Evolutionary conservation across 2,888 invertebrate genomes (phyloP), one percentile per base, ranked within the genome.

Genomic region (Anoplius nigerrimus): DNA sequence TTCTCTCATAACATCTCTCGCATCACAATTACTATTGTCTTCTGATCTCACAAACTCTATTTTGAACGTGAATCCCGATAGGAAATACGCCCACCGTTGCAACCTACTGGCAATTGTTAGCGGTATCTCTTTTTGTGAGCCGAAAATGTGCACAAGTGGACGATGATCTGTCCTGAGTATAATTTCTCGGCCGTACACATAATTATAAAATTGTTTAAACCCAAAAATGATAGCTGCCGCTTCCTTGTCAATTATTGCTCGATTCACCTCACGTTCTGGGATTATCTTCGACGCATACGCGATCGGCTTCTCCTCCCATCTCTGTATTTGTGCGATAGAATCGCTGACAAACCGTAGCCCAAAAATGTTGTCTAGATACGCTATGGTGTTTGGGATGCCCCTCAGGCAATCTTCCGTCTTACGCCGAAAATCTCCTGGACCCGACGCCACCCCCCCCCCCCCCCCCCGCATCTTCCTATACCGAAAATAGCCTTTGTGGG

Each of bases 231-330:
- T 72, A 0, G 68, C 72, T 34, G 48, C 63, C 0, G 75, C 74
- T 46, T 76, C 74, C 53, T 78, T 76, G 16, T 78, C 74, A 0
- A 69, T 27, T n/a, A 73, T 74, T 20, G 69, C 59, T 2, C 71
- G 16, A 16, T 61, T 72, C 15, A 62, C 8, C 62, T 78, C 74
- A 3, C 56, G 46, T 59, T 64, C n/a, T 0, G 52, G 60, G 2
- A 69, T 65, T 34, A 13, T 13, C 15, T 65, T 65, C 0, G 65
- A 69, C 27, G 65, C 69, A n/a, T 15, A 69, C 0, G 61, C 65
- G 0, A 69, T 66, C 0, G 62, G 66, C 13, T 18, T 54, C 15
- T 70, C 62, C 1, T n/a, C 0, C 66, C 66, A 18, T 70, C 55
- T 11, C 16, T 16, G n/a, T 64, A 69, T 0, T 8, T 15, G 20